Evolutionary conservation across 2,113 vertebrate species (phyloP).

Genomic region (Lasiurus cinereus): DNA sequence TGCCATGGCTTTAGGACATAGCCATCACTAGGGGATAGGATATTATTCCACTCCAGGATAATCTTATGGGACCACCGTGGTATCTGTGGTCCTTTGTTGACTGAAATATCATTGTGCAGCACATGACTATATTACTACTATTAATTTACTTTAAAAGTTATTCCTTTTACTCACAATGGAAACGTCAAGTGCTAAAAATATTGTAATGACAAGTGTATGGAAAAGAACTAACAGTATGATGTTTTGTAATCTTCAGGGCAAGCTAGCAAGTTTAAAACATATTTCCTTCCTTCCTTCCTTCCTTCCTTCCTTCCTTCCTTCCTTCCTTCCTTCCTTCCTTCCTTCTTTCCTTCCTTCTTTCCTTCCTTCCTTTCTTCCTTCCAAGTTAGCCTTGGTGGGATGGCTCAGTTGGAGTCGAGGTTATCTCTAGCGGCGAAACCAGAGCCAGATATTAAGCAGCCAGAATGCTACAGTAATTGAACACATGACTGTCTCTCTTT

Average conservation of each 20-base stretch:
- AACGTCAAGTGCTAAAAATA: neutral
- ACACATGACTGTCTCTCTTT: constrained; percentile 97
- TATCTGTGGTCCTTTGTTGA: neutral
- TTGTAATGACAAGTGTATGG: neutral
- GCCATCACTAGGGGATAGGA: neutral
- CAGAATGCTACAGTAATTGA: constrained; percentile 97
- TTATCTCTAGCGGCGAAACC: constrained; percentile 93
- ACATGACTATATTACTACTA: neutral
- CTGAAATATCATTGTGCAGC: neutral
- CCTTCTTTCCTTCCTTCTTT: neutral
- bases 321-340: neutral
- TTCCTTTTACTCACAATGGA: constrained; percentile 28
- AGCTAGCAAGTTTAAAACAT: neutral
- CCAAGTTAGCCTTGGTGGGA: neutral
- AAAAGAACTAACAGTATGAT: neutral
- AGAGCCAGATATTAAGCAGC: constrained; percentile 94
- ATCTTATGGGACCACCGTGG: neutral
- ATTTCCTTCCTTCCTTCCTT: too few species aligned
- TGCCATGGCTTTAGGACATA: neutral
- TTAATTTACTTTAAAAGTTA: neutral
- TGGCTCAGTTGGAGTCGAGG: neutral
- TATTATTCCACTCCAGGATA: neutral
- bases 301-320: neutral
- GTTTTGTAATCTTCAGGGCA: neutral
- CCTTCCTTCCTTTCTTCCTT: neutral